Evolutionary conservation across 37 sponge, comb jelly and placozoan genomes (phyloP), one percentile per base, ranked within the genome.

Genomic region (Chondrilla cf. caribensis): DNA sequence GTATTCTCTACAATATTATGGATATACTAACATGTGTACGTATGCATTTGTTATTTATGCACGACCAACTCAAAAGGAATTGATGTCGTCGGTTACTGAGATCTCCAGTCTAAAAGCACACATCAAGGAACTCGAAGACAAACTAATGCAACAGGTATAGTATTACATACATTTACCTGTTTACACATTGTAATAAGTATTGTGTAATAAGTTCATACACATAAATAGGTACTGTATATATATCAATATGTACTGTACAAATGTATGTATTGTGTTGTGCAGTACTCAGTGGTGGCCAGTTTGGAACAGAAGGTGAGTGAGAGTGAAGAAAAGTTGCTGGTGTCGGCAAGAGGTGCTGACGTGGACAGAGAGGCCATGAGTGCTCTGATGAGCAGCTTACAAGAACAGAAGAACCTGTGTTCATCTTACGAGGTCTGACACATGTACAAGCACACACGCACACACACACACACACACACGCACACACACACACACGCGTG

Each of bases 361-460:
- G 4, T 2, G 17, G 26, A 64, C 70, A 82, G 26, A 37, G 89
- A 84, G 33, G 89, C 90, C 55, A 82, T 92, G 26, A 15, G 66
- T 29, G 36, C 82, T 0, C 40, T 89, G 3, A 89, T 93, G 91
- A 57, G 54, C 3, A 39, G 54, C 40, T 33, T 93, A 25, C 91
- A 89, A 64, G 87, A 86, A 33, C 77, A 85, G 84, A 60, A 86
- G 31, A 44, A 70, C 3, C 32, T 67, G 68, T 67, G 35, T 5
- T 28, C 68, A 31, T 67, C 68, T 33, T 33, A 67, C 4, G 68
- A 67, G 68, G 68, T 67, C 11, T 67, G 68, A 4, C 32, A 19
- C 22, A 29, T 29, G 64, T 26, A 47, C 51, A 47, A 6, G 11
- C 11, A 11, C 51, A 47, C 51, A 47, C 51, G 11, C 11, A 47